phyloP scores from a whole-genome alignment of 1,140 invertebrate genomes.

The Ceratitis capitata region DNA sequence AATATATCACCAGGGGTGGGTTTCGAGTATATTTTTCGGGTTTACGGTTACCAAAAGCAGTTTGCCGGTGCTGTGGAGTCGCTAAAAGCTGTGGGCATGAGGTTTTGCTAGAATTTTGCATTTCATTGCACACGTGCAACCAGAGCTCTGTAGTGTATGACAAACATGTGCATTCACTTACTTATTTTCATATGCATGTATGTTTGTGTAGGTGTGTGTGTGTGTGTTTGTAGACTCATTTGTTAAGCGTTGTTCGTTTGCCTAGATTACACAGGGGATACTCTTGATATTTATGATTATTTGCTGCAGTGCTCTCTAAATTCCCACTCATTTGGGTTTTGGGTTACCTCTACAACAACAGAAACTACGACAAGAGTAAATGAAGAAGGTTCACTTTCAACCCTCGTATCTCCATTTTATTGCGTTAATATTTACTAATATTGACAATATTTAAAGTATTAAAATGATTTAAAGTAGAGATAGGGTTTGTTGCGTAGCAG shows the following conservation, averaged over 20 bases:
- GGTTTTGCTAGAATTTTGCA: conserved; percentile 15
- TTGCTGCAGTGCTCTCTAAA: not conserved
- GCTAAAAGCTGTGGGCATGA: not conserved
- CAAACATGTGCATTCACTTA: not conserved
- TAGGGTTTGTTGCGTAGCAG: not conserved
- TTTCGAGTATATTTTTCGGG: too few relatives aligned
- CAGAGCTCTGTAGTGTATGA: too few relatives aligned
- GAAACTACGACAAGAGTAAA: too few relatives aligned
- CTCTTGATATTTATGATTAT: not conserved
- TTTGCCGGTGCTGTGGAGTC: not conserved
- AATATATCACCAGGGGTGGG: too few relatives aligned
- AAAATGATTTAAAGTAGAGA: not conserved
- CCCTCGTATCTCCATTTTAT: conserved; percentile 8
- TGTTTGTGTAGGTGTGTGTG: not conserved
- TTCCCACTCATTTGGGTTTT: conserved; percentile 14
- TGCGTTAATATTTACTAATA: conserved; percentile 38
- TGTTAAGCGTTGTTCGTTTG: conserved; percentile 1
- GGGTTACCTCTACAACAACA: not conserved
- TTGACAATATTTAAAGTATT: conserved; percentile 39
- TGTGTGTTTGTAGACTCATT: not conserved
- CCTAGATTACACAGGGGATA: not conserved
- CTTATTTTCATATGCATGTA: not conserved
- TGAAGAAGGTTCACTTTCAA: not conserved
- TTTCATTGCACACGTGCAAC: conserved; percentile 28
- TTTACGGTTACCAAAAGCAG: conserved; percentile 23